Conservation (phyloP, 1,140 invertebrate genomes). For the Asbolus verrucosus region DNA sequence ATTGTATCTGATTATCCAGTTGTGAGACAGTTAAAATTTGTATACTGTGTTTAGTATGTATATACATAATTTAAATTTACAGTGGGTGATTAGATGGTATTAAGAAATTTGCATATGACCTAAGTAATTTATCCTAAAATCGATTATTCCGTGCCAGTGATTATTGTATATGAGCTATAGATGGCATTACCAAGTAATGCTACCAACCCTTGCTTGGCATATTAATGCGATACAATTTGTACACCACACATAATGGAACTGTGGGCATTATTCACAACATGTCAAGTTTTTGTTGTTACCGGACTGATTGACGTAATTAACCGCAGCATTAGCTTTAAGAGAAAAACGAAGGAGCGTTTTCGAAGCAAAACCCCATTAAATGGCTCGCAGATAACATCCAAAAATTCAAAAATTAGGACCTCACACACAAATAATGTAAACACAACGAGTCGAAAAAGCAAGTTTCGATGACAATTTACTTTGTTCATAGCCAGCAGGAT, state of each 20-base stretch:
- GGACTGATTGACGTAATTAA: constrained; percentile 24
- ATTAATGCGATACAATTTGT: constrained; percentile 38
- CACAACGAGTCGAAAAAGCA: too few relatives aligned
- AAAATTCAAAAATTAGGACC: too few relatives aligned
- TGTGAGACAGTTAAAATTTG: not conserved
- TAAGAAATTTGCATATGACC: constrained; percentile 34
- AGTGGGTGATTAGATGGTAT: constrained; percentile 8
- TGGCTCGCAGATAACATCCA: too few relatives aligned
- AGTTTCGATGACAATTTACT: too few relatives aligned
- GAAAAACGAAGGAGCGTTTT: too few relatives aligned
- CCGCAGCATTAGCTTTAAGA: not conserved
- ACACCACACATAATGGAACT: constrained; percentile 16
- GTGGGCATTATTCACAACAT: constrained; percentile 24
- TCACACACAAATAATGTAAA: too few relatives aligned
- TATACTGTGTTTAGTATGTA: too few relatives aligned
- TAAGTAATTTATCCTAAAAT: constrained; percentile 31
- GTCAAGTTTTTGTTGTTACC: constrained; percentile 14
- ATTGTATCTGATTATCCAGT: not conserved
- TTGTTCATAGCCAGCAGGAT: too few relatives aligned
- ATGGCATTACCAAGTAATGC: constrained; percentile 29
- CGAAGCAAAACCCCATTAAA: too few relatives aligned
- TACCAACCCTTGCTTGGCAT: constrained; percentile 19
- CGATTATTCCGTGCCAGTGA: constrained; percentile 31
- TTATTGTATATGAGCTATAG: constrained; percentile 35
- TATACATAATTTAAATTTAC: not conserved